Percentiles rank a stretch among this genome's conserved stretches.
Evolutionary conservation across 2,888 invertebrate genomes (phyloP).

Genomic region (Cancer borealis): DNA sequence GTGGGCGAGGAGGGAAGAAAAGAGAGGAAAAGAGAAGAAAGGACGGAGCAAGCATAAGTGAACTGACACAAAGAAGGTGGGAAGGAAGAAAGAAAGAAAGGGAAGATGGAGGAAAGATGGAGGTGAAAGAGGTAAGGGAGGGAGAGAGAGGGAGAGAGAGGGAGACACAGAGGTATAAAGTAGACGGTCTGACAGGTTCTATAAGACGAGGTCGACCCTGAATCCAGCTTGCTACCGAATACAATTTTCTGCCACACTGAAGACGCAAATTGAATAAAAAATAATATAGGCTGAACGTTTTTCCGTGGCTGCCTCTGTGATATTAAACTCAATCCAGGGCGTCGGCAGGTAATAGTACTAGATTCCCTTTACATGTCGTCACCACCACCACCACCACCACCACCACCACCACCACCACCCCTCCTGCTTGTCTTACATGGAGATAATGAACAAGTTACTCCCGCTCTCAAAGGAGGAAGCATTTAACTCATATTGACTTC

Average conservation of each 20-base stretch:
- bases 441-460: too few species aligned
- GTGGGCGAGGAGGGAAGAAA: not conserved
- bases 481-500: too few species aligned
- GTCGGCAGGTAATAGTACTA: not conserved
- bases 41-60: not conserved
- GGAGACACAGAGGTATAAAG: constrained; percentile 2
- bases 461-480: too few species aligned
- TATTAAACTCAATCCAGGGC: not conserved
- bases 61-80: not conserved
- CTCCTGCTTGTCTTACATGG: too few species aligned
- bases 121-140: not conserved
- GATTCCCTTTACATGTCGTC: not conserved
- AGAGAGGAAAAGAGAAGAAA: not conserved
- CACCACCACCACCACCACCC: too few species aligned
- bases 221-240: not conserved
- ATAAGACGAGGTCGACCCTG: constrained; percentile 22
- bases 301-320: constrained; percentile 3
- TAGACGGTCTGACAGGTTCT: not conserved
- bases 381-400: too few species aligned
- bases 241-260: constrained; percentile 21
- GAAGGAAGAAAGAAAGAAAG: not conserved
- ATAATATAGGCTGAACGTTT: constrained; percentile 15
- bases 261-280: constrained; percentile 32
- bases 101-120: not conserved
- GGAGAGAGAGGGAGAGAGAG: constrained; percentile 1